These are phyloP conservation scores for Micromussa lordhowensis DNA, from an alignment of 92 coral and sea anemone genomes.

Conservation along the genomic window DNA sequence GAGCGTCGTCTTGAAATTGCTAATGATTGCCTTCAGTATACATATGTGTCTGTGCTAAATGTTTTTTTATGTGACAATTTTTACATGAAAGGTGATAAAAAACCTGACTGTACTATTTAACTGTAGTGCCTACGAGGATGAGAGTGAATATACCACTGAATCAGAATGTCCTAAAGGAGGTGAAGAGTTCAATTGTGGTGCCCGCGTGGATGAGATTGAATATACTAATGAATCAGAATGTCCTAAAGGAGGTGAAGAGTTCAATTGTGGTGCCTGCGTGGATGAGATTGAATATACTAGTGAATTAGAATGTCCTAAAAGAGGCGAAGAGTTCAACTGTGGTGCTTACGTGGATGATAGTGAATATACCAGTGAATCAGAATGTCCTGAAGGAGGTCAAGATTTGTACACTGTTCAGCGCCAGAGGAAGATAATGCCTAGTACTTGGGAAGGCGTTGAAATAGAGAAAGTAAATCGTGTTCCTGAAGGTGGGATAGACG, in stretches of 20 bases:
- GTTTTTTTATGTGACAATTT: too few relatives aligned
- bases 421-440: slow-evolving; percentile 54
- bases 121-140: slow-evolving; percentile 20
- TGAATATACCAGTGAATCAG: slow-evolving; percentile 25
- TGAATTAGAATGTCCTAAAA: slow-evolving; percentile 26
- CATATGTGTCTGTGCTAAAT: too few relatives aligned
- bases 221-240: too few relatives aligned
- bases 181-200: too few relatives aligned
- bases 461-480: slow-evolving; percentile 39
- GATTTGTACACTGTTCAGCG: slow-evolving; percentile 34
- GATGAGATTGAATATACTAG: too few relatives aligned
- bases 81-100: too few relatives aligned
- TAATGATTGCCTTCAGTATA: too few relatives aligned
- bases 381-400: slow-evolving; percentile 31
- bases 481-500: slow-evolving; percentile 59
- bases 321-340: slow-evolving; percentile 22
- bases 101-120: slow-evolving; percentile 8
- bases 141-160: slow-evolving; percentile 25
- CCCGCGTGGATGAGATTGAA: too few relatives aligned
- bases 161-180: too few relatives aligned
- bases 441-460: slow-evolving; percentile 47
- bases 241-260: too few relatives aligned
- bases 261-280: too few relatives aligned
- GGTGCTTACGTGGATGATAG: slow-evolving; percentile 17
- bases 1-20: too few relatives aligned